phyloP scores from a whole-genome alignment of 2,797 vertebrate species.

The Rhinophrynus dorsalis region DNA sequence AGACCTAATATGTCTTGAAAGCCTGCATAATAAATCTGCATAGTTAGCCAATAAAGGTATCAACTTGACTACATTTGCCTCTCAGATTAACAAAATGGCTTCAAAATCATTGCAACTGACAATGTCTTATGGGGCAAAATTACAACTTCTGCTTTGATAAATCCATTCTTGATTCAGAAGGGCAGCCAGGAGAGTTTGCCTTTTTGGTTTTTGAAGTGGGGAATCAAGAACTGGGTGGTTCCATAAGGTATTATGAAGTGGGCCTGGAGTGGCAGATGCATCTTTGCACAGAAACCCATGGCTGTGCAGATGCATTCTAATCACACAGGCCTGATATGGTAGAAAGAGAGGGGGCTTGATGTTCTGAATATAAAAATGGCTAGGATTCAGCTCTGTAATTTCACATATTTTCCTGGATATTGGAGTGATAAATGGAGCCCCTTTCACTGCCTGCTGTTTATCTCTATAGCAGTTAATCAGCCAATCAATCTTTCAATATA shows the following conservation, averaged over 20 bases:
- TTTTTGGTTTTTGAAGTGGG: slow-evolving; percentile 11
- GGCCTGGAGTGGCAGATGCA: slow-evolving; percentile 22
- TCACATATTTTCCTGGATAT: too few relatives aligned
- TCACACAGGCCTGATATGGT: slow-evolving; percentile 23
- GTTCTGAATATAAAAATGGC: slow-evolving; percentile 12
- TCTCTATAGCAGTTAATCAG: too few relatives aligned
- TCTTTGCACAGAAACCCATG: slow-evolving; percentile 17
- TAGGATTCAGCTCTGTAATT: not conserved
- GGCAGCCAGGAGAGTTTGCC: not conserved
- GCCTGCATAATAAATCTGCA: too few relatives aligned
- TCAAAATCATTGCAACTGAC: not conserved
- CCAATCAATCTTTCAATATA: too few relatives aligned
- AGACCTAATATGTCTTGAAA: too few relatives aligned
- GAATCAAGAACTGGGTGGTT: slow-evolving; percentile 22
- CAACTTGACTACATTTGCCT: too few relatives aligned
- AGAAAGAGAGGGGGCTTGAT: not conserved
- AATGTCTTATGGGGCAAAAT: not conserved
- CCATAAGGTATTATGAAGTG: slow-evolving; percentile 13
- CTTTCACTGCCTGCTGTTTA: too few relatives aligned
- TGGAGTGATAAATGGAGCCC: too few relatives aligned
- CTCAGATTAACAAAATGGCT: too few relatives aligned
- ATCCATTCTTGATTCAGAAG: not conserved
- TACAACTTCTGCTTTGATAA: slow-evolving; percentile 16
- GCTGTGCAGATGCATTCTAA: slow-evolving; percentile 19
- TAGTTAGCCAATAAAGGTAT: too few relatives aligned